These are phyloP conservation scores for Podiceps cristatus DNA, from an alignment of 2,113 vertebrate genomes.

Conservation along the genomic window DNA sequence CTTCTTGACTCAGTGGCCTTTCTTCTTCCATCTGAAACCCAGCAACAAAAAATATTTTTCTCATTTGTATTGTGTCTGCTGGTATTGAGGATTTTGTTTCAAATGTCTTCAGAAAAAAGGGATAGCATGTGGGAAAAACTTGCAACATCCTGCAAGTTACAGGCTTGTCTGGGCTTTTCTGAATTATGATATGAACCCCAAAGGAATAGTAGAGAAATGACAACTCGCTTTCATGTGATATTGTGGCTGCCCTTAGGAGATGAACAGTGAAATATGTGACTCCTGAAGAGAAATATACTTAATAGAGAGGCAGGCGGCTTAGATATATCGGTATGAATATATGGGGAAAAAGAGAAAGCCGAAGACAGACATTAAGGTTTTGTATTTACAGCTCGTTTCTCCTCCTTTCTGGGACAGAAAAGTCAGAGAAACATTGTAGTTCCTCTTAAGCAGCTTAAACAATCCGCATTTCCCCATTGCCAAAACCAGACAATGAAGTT, in stretches of 20 bases:
- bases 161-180: background rate
- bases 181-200: background rate
- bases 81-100: background rate
- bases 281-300: conserved; percentile 1
- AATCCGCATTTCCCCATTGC: background rate
- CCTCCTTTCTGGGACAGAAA: background rate
- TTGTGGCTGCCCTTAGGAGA: background rate
- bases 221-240: background rate
- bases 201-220: background rate
- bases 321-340: background rate
- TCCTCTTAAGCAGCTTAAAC: background rate
- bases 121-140: background rate
- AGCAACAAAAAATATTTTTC: background rate
- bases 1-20: background rate
- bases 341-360: background rate
- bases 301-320: background rate
- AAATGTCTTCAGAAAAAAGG: background rate
- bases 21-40: background rate
- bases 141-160: background rate
- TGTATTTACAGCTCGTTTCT: background rate
- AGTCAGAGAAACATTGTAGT: background rate
- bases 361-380: background rate
- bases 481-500: background rate
- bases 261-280: background rate
- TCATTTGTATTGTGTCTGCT: background rate